Base-by-base conservation (phyloP, 2,113 vertebrate genomes). In the Apistogramma diplotaenia region DNA sequence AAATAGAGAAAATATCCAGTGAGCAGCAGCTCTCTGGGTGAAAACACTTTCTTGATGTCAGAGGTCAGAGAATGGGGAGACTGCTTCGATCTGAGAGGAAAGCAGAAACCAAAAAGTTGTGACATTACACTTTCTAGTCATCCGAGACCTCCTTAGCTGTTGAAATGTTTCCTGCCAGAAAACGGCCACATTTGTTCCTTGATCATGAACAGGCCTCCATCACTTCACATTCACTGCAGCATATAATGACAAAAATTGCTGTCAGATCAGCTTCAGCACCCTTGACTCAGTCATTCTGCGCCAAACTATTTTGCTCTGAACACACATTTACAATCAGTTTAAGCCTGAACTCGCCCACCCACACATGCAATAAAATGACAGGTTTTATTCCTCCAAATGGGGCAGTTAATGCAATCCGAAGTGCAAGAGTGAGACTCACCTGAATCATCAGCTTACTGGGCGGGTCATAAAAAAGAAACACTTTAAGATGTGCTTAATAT, bases 131-230 rank as follows among this genome's bases (percentile, higher is more conserved):
- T 58, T 75, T n/a, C 13, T 19, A 29, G 65, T 71, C 8, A 65
- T 75, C 61, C 27, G 13, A 54, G 43, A 57, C 8, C 3, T 78
- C 53, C 31, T 80, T 51, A 75, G 40, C 51, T 19, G 29, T 31
- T 72, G 23, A 84, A 73, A 58, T 43, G 60, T 19, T 71, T 78
- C 60, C 51, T 75, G 83, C 81, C 67, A 31, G 31, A 29, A n/a
- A 71, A 60, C 74, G 55, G 79, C 73, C 80, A 65, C 35, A 67
- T 79, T 67, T 33, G 55, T 46, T 84, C 46, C 60, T 19, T 2
- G 51, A n/a, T 79, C 29, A 11, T 16, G n/a, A 86, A 74, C 51
- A 13, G 57, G 37, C 23, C n/a, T 2, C 37, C 55, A 53, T 84
- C 53, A 54, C 59, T 55, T 79, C 23, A 61, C 33, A 59, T 74